A percentile compares a stretch with the other conserved stretches of the same genome.
These are phyloP conservation scores for Peromyscus californicus DNA, from an alignment of 2,113 vertebrate genomes.

Conservation along the genomic window DNA sequence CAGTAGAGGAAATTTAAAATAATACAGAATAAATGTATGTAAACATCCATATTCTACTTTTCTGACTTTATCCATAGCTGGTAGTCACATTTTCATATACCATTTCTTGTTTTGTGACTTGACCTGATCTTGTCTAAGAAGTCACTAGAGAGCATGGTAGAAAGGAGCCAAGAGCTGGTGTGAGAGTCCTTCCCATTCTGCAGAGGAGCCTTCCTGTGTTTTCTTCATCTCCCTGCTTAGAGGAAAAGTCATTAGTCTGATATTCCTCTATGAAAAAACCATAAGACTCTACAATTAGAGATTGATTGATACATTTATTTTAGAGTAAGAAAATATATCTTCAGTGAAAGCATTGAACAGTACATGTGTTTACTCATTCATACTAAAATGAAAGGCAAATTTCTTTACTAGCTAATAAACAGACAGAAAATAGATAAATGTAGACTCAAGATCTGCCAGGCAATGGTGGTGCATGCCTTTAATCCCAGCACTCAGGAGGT, in stretches of 20 bases:
- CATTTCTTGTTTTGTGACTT: background rate
- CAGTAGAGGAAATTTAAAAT: background rate
- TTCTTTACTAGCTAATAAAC: background rate
- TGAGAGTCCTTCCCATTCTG: no score
- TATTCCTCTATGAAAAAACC: background rate
- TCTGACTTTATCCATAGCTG: background rate
- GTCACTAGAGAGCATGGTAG: accelerated
- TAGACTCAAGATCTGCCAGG: background rate
- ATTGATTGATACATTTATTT: background rate
- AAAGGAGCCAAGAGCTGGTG: background rate
- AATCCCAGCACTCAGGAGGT: no score
- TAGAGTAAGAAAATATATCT: background rate
- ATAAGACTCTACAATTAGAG: background rate
- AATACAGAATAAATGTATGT: background rate
- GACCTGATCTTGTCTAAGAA: background rate
- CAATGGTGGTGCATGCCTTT: no score
- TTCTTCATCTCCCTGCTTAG: background rate
- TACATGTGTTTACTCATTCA: background rate
- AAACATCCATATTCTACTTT: background rate
- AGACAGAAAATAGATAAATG: background rate
- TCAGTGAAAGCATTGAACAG: background rate
- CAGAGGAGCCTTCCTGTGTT: background rate
- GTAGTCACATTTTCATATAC: background rate
- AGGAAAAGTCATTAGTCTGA: background rate
- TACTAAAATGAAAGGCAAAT: background rate